Evolutionary conservation across 2,113 vertebrate genomes (phyloP), one percentile per base, ranked within the genome.

Genomic region (Gila orcuttii): DNA sequence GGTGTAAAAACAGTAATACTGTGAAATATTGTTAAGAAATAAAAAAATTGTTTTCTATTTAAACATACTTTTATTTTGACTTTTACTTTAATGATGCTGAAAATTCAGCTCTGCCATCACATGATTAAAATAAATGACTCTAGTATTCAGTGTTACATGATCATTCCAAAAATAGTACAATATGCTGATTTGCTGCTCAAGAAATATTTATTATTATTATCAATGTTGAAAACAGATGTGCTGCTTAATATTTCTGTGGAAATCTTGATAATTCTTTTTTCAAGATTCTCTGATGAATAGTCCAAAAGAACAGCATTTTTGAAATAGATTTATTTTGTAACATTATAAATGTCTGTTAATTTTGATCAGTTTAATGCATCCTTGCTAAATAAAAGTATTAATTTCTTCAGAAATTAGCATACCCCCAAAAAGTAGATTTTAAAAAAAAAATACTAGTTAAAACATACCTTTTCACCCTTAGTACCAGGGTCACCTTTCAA

Each of bases 401-500:
- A 52, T 50, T 50, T 50, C 55, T 19, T 57, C 21, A 57, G 21
- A 59, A 59, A 59, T n/a, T n/a, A n/a, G 23, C 2, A 59, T 59
- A 9, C 57, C 3, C 21, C 7, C 21, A 28, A 28, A 28, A 28
- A 28, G n/a, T n/a, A n/a, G n/a, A n/a, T n/a, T n/a, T n/a, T 28
- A 28, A 28, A 28, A 28, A 28, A 28, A n/a, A 75, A 50, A 47
- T 28, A 25, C 6, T 75, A 28, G 6, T 76, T 50, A 19, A 55
- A 55, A 33, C 75, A 2, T 77, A 96, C 98, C 97, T 99, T 99
- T 88, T 99, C 98, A 92, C 98, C 98, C 92, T 99, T 99, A 75
- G 57, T 94, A 71, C 98, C 98, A 25, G 97, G 96, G 86, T 98
- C 97, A 90, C 98, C 98, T 93, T 99, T 99, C 93, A 99, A 93